A percentile compares a stretch with the other conserved stretches of the same genome.
These are phyloP conservation scores for Glaucidium brasilianum DNA, from an alignment of 2,113 vertebrate genomes.

Conservation along the genomic window DNA sequence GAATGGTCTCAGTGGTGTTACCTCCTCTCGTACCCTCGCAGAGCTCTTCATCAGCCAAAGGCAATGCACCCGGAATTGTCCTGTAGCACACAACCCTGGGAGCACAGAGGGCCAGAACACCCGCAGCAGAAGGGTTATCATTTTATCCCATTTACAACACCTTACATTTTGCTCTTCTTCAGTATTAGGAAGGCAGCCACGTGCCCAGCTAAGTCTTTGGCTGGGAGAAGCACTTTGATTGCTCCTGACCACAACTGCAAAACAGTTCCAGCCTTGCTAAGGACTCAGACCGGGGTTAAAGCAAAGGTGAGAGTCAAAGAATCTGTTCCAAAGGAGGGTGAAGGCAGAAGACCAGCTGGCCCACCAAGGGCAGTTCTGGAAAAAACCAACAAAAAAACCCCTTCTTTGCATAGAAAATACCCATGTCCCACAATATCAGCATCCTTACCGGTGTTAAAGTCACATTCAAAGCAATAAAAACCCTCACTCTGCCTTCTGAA, in stretches of 20 bases:
- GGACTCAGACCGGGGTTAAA: neutral
- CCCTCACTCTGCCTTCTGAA: neutral
- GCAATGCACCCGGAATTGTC: neutral
- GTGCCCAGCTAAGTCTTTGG: neutral
- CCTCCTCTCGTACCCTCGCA: neutral
- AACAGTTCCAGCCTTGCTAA: neutral
- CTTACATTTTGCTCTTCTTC: neutral
- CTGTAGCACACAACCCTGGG: neutral
- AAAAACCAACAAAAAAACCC: neutral
- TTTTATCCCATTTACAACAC: neutral
- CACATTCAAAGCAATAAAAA: neutral
- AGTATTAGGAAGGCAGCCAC: neutral
- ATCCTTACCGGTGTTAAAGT: neutral
- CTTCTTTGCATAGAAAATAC: neutral
- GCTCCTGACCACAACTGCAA: neutral
- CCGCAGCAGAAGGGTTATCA: rapidly evolving
- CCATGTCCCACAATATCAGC: neutral
- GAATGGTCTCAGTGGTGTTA: neutral
- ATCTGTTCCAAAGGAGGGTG: neutral
- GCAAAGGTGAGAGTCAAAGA: neutral
- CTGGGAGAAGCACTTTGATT: neutral
- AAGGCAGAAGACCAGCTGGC: neutral
- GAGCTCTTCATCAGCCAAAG: neutral
- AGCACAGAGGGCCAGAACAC: neutral
- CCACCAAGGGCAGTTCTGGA: neutral